Conservation (phyloP, 1,140 invertebrate genomes). For the Temnothorax curvispinosus region DNA sequence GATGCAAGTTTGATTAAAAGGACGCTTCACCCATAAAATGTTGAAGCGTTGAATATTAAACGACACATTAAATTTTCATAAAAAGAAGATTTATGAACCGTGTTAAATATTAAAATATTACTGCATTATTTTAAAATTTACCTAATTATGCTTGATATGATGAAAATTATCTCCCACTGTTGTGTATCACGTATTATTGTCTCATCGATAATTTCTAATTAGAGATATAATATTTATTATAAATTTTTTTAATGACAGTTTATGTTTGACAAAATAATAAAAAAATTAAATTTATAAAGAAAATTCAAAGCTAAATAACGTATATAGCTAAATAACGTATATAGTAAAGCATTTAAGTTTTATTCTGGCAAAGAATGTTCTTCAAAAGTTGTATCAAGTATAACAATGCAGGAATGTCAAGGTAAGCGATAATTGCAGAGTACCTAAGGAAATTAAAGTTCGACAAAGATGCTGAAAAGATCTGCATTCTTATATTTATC, state of each 20-base stretch:
- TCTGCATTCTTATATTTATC: background rate
- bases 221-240: background rate
- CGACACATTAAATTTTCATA: background rate
- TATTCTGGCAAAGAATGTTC: background rate
- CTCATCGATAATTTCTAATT: conserved; percentile 5
- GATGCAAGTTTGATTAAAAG: background rate
- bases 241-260: background rate
- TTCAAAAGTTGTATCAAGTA: background rate
- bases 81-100: background rate
- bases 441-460: background rate
- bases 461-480: background rate
- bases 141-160: background rate
- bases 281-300: background rate
- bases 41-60: conserved; percentile 9
- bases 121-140: background rate
- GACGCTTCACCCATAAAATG: background rate
- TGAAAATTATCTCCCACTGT: background rate
- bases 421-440: background rate
- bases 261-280: background rate
- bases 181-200: background rate
- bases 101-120: background rate
- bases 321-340: background rate
- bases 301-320: background rate
- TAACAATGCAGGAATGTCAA: conserved; percentile 12
- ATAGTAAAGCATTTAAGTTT: background rate